phyloP scores from a whole-genome alignment of 2,797 vertebrate species.

The Aplochiton taeniatus region DNA sequence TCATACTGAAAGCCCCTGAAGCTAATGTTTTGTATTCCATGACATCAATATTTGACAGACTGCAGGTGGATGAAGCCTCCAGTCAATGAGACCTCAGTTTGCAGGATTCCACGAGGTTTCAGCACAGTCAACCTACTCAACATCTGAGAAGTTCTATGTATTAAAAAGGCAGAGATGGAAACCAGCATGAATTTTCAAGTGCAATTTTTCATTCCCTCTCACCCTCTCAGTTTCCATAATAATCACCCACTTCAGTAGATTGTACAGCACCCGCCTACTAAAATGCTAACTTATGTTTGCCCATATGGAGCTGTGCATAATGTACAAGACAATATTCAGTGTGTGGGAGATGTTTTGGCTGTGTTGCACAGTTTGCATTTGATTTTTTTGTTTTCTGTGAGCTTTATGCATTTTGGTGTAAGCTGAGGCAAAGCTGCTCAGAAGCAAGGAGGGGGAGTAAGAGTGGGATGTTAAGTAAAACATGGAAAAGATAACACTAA shows the following conservation, averaged over 20 bases:
- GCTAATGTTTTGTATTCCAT: too few species aligned
- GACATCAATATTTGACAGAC: too few species aligned
- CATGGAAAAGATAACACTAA: constrained; percentile 30
- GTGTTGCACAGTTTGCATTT: constrained; percentile 50
- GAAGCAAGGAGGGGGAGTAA: constrained; percentile 38
- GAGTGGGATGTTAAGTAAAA: constrained; percentile 43
- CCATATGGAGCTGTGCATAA: constrained; percentile 45
- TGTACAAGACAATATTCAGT: constrained; percentile 59
- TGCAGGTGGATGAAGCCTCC: too few species aligned
- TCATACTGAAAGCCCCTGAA: too few species aligned
- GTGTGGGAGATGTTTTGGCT: constrained; percentile 74
- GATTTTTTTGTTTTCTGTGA: constrained; percentile 55
- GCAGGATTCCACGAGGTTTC: too few species aligned
- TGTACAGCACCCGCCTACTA: constrained; percentile 62
- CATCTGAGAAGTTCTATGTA: too few species aligned
- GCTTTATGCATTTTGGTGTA: constrained; percentile 60
- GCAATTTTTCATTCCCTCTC: constrained; percentile 49
- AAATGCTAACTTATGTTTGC: constrained; percentile 43
- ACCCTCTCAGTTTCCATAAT: constrained; percentile 63
- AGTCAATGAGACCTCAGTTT: too few species aligned
- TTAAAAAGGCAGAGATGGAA: too few species aligned
- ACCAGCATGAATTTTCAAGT: constrained; percentile 27
- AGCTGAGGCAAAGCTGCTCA: constrained; percentile 52
- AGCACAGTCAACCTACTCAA: too few species aligned
- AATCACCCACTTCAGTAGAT: constrained; percentile 58